Percentiles rank a stretch among this genome's conserved stretches.
Evolutionary conservation across 2,888 invertebrate genomes (phyloP).

Genomic region (Cephus sareptanus): DNA sequence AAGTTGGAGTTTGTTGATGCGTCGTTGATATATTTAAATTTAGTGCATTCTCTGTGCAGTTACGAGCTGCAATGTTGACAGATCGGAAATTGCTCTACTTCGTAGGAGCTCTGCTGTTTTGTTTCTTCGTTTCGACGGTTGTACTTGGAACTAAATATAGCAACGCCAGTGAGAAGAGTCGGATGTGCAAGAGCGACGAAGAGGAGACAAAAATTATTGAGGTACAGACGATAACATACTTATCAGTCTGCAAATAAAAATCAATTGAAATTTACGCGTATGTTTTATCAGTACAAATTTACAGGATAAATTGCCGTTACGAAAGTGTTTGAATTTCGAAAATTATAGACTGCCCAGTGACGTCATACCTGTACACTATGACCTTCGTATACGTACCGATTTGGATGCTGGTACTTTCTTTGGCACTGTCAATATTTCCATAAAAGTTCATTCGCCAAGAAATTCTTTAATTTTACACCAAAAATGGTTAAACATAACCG

Average conservation of each 20-base stretch:
- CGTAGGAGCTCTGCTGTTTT: not conserved
- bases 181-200: not conserved
- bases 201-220: not conserved
- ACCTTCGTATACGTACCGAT: conserved; percentile 76
- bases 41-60: not conserved
- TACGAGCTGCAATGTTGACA: not conserved
- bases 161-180: not conserved
- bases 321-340: conserved; percentile 23
- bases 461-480: conserved; percentile 72
- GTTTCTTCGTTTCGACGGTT: not conserved
- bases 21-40: not conserved
- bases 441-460: conserved; percentile 66
- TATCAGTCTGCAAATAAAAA: not conserved
- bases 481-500: conserved; percentile 70
- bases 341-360: conserved; percentile 71
- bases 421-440: conserved; percentile 70
- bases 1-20: not conserved
- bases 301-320: not conserved
- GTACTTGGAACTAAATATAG: not conserved
- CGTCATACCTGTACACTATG: conserved; percentile 75
- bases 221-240: not conserved
- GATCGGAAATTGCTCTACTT: not conserved
- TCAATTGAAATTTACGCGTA: not conserved
- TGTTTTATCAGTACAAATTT: not conserved
- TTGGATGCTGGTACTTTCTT: conserved; percentile 69